Conservation (phyloP, 1,140 invertebrate species). For the Nasonia vitripennis region DNA sequence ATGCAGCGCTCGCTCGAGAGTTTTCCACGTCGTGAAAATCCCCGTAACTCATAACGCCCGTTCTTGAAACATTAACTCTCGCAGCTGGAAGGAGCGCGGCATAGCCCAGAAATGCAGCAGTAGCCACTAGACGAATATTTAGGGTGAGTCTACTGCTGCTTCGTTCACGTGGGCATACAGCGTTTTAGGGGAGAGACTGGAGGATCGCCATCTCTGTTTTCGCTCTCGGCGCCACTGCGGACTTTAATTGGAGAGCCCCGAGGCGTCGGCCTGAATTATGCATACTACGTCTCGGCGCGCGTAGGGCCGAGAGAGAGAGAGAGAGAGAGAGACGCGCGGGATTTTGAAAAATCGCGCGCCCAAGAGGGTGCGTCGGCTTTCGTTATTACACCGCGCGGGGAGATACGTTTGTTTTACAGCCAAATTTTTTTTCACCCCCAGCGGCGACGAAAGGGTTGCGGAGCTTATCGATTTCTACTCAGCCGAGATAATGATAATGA, state of each 20-base stretch:
- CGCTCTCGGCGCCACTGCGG: background rate
- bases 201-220: background rate
- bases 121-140: too few relatives aligned
- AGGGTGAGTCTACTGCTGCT: too few relatives aligned
- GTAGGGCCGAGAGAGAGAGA: background rate
- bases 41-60: background rate
- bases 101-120: too few relatives aligned
- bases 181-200: background rate
- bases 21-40: background rate
- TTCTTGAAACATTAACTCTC: background rate
- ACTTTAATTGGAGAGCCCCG: conserved; percentile 49
- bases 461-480: background rate
- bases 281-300: background rate
- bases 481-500: background rate
- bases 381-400: background rate
- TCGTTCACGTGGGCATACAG: too few relatives aligned
- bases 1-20: background rate
- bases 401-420: too few relatives aligned
- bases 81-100: too few relatives aligned
- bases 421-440: too few relatives aligned
- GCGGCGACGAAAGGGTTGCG: too few relatives aligned
- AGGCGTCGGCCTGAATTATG: conserved; percentile 32
- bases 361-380: background rate
- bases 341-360: background rate
- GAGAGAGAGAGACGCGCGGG: background rate